Base-by-base conservation (phyloP, 1,140 invertebrate species). In the Drosophila simulans region DNA sequence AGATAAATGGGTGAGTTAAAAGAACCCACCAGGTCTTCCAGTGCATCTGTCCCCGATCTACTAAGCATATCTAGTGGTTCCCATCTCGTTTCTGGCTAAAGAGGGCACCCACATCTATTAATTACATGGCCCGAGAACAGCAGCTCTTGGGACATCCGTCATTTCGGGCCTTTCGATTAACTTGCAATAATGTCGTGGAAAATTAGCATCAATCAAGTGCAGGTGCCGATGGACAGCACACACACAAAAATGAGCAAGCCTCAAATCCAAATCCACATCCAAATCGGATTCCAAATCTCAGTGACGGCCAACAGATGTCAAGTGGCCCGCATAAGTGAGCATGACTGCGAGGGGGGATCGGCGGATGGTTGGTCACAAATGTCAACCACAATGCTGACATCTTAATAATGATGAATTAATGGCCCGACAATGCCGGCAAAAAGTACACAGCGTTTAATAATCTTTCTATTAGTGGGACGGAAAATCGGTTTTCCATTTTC, bases 321-420 rank as follows among this genome's bases (percentile, higher is more conserved):
- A 89, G 84, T 89, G 85, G 80, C 84, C 84, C 84, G 84, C 84
- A 88, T 88, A 69, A 56, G 39, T 35, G 46, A 34, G 77, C 69
- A 48, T 39, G 37, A 25, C 17, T 39, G 20, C 48, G 27, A 12
- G 51, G 12, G 60, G 37, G 57, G 40, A 55, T 22, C 40, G 62
- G 49, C 49, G 40, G 51, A 55, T 56, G 58, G 59, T 54, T 60
- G 69, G 77, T 77, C 77, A 77, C 68, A 84, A 89, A 89, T 89
- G 84, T 90, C 84, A 89, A 89, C 84, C 84, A 52, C 85, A 89
- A 78, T 63, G 84, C 71, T 89, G 84, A 89, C 84, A 80, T 84
- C 84, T 89, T 89, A 89, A 89, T 89, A 89, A 89, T 89, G 84
- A 89, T 89, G 84, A 89, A 89, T 89, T 89, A 89, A 89, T 89